These are phyloP conservation scores for Chrysolina americana DNA, from an alignment of 2,888 invertebrate genomes.

Conservation along the genomic window DNA sequence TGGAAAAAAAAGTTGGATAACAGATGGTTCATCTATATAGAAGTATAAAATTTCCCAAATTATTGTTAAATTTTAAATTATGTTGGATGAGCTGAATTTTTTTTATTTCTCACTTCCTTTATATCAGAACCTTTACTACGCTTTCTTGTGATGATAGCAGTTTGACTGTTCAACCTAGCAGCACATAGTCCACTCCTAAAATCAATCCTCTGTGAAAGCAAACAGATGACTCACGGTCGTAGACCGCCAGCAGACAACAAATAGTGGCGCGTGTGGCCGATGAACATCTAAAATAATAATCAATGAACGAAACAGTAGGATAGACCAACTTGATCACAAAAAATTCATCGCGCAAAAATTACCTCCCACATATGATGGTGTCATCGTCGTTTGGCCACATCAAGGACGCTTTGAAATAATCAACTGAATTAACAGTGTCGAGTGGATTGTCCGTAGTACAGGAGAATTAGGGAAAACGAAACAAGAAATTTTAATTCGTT, in stretches of 20 bases:
- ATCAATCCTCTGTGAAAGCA: neutral
- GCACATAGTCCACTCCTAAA: neutral
- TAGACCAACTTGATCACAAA: slow-evolving; percentile 15
- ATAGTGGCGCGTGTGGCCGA: slow-evolving; percentile 12
- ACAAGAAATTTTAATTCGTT: too few species aligned
- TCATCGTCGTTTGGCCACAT: neutral
- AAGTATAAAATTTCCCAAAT: too few species aligned
- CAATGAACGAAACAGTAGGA: slow-evolving; percentile 10
- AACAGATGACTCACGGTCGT: neutral
- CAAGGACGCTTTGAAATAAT: slow-evolving; percentile 16
- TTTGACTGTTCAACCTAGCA: too few species aligned
- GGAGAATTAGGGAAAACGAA: neutral
- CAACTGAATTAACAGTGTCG: neutral
- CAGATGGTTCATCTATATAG: too few species aligned
- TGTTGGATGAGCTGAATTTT: too few species aligned
- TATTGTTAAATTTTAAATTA: too few species aligned
- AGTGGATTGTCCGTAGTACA: neutral
- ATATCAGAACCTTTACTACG: too few species aligned
- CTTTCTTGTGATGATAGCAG: too few species aligned
- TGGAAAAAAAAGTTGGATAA: too few species aligned
- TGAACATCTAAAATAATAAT: slow-evolving; percentile 19
- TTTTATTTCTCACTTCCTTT: too few species aligned
- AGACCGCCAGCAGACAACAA: slow-evolving; percentile 14
- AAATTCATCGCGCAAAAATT: slow-evolving; percentile 7
- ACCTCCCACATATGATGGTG: slow-evolving; percentile 12